Base-by-base conservation (phyloP, 2,888 invertebrate species). In the Amiota communis region DNA sequence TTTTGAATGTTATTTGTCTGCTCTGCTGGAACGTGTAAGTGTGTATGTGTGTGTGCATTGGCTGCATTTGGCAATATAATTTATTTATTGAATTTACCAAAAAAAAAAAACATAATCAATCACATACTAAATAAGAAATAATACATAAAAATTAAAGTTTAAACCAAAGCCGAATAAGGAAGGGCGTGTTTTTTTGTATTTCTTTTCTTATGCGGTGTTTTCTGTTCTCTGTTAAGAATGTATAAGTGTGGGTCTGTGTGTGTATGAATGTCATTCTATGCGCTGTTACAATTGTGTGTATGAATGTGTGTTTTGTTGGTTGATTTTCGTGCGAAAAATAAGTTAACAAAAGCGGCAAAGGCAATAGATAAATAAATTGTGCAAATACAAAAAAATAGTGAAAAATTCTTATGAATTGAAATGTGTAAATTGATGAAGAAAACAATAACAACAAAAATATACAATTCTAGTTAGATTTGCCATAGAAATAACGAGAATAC, bases 121-220 rank as follows among this genome's bases (percentile, higher is more conserved):
- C 36, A 6, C 36, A 36, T 36, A 36, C 2, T 36, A 6, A 36
- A 36, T 6, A 6, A 36, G 36, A 36, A 36, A 36, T 36, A 36
- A 36, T 36, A 6, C 36, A 36, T 36, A 6, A 6, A 36, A 36
- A 36, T 36, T 6, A 36, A 36, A 36, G 8, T 36, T 36, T 6
- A 36, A 36, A 36, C 8, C 36, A 1, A 36, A 36, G 1, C 36
- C 36, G 36, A 36, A 36, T 36, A 36, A 36, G 36, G 11, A 59
- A 59, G 59, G 59, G 59, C 59, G 59, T 59, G 59, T 59, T 59
- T 59, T 57, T 59, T 59, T 59, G 10, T 51, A 4, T 51, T 51
- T 12, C 13, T 51, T 51, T 15, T 59, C 20, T 20, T 59, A 59
- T 20, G 59, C 59, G 59, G 8, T 59, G 59, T 59, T 17, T 59